phyloP scores from a whole-genome alignment of 2,797 vertebrate species.

The Enteromius argenteus region DNA sequence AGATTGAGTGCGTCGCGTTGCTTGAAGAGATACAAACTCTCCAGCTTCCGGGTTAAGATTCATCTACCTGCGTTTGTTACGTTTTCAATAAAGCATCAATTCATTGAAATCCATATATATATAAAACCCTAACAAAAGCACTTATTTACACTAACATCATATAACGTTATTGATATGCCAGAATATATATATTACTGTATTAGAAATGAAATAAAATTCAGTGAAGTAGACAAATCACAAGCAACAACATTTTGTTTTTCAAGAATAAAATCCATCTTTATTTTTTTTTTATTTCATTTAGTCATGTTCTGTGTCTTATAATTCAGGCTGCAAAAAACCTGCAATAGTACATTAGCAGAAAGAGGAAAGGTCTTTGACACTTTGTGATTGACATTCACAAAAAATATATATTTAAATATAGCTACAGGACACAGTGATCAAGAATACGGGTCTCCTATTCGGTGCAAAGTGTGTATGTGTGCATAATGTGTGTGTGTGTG shows the following conservation, averaged over 20 bases:
- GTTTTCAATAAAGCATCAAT: background rate
- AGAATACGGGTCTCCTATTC: conserved; percentile 82
- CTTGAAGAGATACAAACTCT: conserved; percentile 48
- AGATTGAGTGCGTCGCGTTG: background rate
- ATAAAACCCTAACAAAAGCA: background rate
- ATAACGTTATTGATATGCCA: too few species aligned
- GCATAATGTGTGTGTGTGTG: conserved; percentile 59
- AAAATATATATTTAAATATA: conserved; percentile 68
- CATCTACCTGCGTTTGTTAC: background rate
- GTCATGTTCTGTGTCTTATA: conserved; percentile 69
- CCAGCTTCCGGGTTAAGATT: conserved; percentile 21
- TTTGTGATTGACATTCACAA: conserved; percentile 89
- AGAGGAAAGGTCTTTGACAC: conserved; percentile 76
- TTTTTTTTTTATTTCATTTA: conserved; percentile 51
- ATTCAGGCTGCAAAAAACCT: conserved; percentile 59
- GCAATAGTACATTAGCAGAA: conserved; percentile 75
- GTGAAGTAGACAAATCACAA: conserved; percentile 74
- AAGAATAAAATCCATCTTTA: conserved; percentile 70
- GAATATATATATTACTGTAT: too few species aligned
- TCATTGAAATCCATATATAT: background rate
- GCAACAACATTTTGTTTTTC: conserved; percentile 68
- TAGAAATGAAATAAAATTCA: background rate
- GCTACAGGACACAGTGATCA: conserved; percentile 86
- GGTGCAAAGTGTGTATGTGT: conserved; percentile 73
- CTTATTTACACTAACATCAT: background rate